These are phyloP conservation scores for Caretta caretta DNA, from an alignment of 2,113 vertebrate species.

Conservation along the genomic window DNA sequence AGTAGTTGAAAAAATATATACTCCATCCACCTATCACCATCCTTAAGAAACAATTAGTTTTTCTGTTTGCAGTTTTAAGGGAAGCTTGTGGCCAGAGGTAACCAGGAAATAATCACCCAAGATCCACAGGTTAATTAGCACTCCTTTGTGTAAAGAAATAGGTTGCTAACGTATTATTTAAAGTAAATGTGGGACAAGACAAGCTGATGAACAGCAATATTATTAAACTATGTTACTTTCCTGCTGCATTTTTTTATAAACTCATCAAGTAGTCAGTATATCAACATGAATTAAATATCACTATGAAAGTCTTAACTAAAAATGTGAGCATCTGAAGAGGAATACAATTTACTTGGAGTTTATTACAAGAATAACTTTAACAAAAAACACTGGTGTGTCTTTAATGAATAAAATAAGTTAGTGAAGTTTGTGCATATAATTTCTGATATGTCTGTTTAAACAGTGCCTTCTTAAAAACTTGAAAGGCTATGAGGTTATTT, in stretches of 20 bases:
- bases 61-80: neutral
- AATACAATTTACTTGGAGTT: neutral
- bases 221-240: neutral
- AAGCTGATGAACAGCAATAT: neutral
- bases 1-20: neutral
- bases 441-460: neutral
- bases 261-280: neutral
- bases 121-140: neutral
- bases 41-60: neutral
- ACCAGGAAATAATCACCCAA: neutral
- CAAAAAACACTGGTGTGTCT: neutral
- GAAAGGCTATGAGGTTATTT: neutral
- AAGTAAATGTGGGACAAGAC: neutral
- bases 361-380: neutral
- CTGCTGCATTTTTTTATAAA: neutral
- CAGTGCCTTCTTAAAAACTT: neutral
- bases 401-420: neutral
- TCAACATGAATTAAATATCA: neutral
- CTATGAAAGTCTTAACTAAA: neutral
- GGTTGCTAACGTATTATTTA: neutral
- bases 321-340: neutral
- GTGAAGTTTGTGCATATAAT: neutral
- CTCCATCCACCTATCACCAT: rapidly evolving
- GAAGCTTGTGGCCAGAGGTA: neutral
- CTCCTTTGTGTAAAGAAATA: neutral